phyloP scores from a whole-genome alignment of 1,140 invertebrate genomes.

The Magallana gigas region DNA sequence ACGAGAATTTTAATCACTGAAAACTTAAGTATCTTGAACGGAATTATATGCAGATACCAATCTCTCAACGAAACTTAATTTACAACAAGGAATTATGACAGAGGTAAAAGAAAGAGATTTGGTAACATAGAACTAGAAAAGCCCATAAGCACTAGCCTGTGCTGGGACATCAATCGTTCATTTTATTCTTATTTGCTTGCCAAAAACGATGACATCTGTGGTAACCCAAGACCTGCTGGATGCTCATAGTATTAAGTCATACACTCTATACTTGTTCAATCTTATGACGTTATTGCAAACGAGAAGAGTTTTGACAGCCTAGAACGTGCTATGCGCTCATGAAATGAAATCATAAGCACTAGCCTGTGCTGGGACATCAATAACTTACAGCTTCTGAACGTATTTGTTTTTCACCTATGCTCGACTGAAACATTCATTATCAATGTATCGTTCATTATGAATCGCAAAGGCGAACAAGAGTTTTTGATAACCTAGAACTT shows the following conservation, averaged over 20 bases:
- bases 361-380: neutral
- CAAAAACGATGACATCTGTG: no score
- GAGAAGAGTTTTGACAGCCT: neutral
- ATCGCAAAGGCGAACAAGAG: no score
- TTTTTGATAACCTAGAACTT: neutral
- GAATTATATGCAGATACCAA: no score
- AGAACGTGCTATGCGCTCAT: neutral
- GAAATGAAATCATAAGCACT: neutral
- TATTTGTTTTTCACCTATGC: no score
- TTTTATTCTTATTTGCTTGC: no score
- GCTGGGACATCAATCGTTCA: neutral
- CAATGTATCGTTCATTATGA: no score
- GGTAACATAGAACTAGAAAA: neutral
- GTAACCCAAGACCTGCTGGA: neutral
- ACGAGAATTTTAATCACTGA: no score
- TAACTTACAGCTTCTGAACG: neutral
- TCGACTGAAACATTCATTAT: no score
- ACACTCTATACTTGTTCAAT: neutral
- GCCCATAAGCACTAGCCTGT: no score
- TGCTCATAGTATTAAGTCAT: neutral
- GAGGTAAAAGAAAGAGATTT: neutral
- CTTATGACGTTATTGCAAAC: neutral
- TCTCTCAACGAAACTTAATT: no score
- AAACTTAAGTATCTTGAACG: no score
- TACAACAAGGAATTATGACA: no score